phyloP scores from a whole-genome alignment of 2,888 invertebrate species.

The Drosophila mimica region DNA sequence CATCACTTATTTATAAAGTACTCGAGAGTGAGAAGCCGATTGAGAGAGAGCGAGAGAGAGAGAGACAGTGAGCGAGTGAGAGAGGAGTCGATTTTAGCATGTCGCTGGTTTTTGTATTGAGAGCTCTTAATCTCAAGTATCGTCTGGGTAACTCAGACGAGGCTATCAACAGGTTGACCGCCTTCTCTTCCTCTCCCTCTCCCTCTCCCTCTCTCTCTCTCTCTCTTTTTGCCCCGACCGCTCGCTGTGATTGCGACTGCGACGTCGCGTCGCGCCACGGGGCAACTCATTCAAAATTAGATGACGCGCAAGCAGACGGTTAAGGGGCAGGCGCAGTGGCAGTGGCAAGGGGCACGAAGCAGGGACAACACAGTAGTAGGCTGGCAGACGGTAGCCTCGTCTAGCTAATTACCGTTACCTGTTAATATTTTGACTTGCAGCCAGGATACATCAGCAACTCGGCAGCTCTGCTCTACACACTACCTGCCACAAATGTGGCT shows the following conservation, averaged over 20 bases:
- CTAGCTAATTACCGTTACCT: conserved; percentile 76
- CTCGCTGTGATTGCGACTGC: conserved; percentile 40
- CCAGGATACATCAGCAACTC: conserved; percentile 19
- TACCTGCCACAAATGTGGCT: conserved; percentile 53
- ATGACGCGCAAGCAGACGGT: conserved; percentile 26
- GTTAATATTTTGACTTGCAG: conserved; percentile 68
- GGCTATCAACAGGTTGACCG: conserved; percentile 73
- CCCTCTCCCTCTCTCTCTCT: neutral
- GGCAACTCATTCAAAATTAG: conserved; percentile 73
- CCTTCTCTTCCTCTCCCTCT: conserved; percentile 22
- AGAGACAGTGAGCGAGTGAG: conserved; percentile 9
- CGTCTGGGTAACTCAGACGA: conserved; percentile 52
- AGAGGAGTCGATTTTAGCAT: conserved; percentile 29
- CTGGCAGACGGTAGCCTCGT: conserved; percentile 69
- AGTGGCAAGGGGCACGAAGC: neutral
- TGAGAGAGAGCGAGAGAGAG: neutral
- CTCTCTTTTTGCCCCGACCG: conserved; percentile 27
- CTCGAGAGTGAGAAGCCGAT: conserved; percentile 1
- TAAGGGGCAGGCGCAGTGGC: neutral
- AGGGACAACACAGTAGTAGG: conserved; percentile 3
- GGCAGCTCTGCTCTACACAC: neutral
- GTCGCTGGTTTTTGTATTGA: conserved; percentile 51
- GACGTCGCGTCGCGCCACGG: conserved; percentile 59
- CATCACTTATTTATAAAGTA: conserved; percentile 36
- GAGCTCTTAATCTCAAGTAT: conserved; percentile 72